Conservation (phyloP, 2,797 vertebrate species). For the Neoniphon sammara region DNA sequence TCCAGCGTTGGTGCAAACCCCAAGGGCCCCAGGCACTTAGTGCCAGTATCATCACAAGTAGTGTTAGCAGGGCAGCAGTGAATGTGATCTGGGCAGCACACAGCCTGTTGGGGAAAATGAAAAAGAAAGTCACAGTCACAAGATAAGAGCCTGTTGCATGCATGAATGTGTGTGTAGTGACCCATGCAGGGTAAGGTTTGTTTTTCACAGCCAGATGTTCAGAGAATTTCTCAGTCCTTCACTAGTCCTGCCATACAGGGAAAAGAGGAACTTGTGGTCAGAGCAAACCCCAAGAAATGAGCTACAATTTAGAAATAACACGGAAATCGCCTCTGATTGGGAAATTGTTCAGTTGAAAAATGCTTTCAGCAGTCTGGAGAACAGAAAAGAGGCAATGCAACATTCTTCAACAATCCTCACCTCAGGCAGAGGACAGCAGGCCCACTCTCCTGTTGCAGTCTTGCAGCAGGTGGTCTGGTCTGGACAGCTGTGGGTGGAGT, state of each 20-base stretch:
- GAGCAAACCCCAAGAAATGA: not conserved
- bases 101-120: conserved; percentile 55
- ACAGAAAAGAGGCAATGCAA: too few relatives aligned
- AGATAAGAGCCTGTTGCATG: not conserved
- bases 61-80: conserved; percentile 68
- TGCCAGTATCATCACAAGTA: conserved; percentile 43
- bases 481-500: conserved; percentile 66
- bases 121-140: not conserved
- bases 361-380: not conserved
- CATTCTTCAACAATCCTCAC: conserved; percentile 40
- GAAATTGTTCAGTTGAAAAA: not conserved
- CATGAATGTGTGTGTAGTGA: not conserved
- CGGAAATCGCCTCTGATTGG: not conserved
- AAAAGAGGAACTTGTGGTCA: not conserved
- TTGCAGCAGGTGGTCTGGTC: conserved; percentile 81
- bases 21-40: not conserved
- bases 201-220: too few relatives aligned
- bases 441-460: conserved; percentile 64
- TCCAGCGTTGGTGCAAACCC: conserved; percentile 29
- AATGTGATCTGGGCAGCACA: conserved; percentile 70
- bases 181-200: too few relatives aligned
- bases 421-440: conserved; percentile 75
- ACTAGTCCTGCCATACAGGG: too few relatives aligned
- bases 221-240: too few relatives aligned
- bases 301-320: not conserved